Conservation (phyloP, 2,113 vertebrate genomes). For the Trinectes maculatus region DNA sequence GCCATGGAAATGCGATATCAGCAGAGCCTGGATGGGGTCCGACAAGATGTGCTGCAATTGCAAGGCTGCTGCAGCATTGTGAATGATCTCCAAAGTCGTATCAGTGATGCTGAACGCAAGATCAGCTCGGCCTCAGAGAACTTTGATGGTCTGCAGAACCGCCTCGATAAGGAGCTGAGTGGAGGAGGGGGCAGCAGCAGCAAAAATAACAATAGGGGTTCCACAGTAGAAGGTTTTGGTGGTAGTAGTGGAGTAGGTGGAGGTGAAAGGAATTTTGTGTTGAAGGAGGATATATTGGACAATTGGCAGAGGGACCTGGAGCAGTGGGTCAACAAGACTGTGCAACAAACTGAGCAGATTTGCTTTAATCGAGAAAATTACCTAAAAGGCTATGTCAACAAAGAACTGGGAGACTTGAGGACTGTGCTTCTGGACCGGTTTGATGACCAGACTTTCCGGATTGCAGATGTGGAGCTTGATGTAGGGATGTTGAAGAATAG, state of each 20-base stretch:
- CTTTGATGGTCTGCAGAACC: conserved; percentile 74
- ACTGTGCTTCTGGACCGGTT: conserved; percentile 75
- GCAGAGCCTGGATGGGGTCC: conserved; percentile 77
- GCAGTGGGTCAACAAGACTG: conserved; percentile 81
- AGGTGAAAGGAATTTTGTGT: not conserved
- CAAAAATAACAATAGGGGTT: not conserved
- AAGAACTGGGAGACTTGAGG: conserved; percentile 70
- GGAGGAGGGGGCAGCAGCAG: conserved; percentile 20
- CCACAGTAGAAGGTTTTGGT: conserved; percentile 15
- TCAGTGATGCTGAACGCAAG: conserved; percentile 83
- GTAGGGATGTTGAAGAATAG: conserved; percentile 73
- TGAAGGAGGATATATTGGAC: conserved; percentile 70
- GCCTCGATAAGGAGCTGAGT: conserved; percentile 71
- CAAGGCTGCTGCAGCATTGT: conserved; percentile 78
- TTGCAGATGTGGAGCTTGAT: conserved; percentile 78
- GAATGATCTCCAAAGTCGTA: conserved; percentile 65
- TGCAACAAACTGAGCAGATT: conserved; percentile 73
- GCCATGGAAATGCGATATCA: conserved; percentile 81
- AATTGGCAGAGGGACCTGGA: conserved; percentile 83
- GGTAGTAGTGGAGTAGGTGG: not conserved
- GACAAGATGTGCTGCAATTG: conserved; percentile 65
- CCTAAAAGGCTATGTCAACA: conserved; percentile 76
- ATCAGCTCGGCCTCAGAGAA: conserved; percentile 77
- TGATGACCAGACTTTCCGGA: conserved; percentile 74
- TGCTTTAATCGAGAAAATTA: conserved; percentile 70